These are phyloP conservation scores for Eidolon helvum DNA, from an alignment of 2,113 vertebrate species.

Conservation along the genomic window DNA sequence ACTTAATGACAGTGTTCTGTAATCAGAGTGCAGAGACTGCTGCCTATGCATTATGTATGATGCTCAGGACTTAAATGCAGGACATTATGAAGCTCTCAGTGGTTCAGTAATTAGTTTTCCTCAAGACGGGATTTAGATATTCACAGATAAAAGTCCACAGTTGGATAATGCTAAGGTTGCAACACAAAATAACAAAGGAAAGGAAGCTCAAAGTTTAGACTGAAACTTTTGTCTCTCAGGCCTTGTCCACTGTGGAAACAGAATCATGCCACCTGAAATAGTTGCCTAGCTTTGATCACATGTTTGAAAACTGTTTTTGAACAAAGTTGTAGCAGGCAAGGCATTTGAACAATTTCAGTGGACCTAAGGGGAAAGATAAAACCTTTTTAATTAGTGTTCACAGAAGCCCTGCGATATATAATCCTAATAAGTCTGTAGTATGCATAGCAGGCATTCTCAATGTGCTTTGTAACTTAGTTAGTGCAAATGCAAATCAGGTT, in stretches of 20 bases:
- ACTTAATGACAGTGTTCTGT: slow-evolving; percentile 93
- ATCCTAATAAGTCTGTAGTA: slow-evolving; percentile 70
- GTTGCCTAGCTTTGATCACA: slow-evolving; percentile 71
- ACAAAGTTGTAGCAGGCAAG: slow-evolving; percentile 73
- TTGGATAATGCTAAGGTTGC: slow-evolving; percentile 84
- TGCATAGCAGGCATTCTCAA: slow-evolving; percentile 68
- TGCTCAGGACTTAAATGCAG: slow-evolving; percentile 91
- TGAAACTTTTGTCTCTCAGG: slow-evolving; percentile 79
- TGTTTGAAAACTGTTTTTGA: slow-evolving; percentile 77
- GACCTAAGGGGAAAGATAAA: slow-evolving; percentile 76
- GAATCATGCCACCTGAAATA: slow-evolving; percentile 72
- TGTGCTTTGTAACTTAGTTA: slow-evolving; percentile 78
- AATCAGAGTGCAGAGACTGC: slow-evolving; percentile 92
- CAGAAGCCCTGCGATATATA: slow-evolving; percentile 69
- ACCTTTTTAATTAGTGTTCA: slow-evolving; percentile 78
- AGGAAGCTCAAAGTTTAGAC: slow-evolving; percentile 83
- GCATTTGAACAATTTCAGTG: slow-evolving; percentile 72
- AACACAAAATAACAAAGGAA: slow-evolving; percentile 85
- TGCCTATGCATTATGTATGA: slow-evolving; percentile 93
- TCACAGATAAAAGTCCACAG: slow-evolving; percentile 88
- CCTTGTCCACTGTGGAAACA: slow-evolving; percentile 78
- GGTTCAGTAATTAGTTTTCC: slow-evolving; percentile 93
- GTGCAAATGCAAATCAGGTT: slow-evolving; percentile 81
- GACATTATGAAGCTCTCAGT: slow-evolving; percentile 93
- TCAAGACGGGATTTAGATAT: slow-evolving; percentile 91